Percentiles rank a stretch among this genome's conserved stretches.
phyloP scores from a whole-genome alignment of 2,888 invertebrate species.

The Cylindroiulus punctatus region DNA sequence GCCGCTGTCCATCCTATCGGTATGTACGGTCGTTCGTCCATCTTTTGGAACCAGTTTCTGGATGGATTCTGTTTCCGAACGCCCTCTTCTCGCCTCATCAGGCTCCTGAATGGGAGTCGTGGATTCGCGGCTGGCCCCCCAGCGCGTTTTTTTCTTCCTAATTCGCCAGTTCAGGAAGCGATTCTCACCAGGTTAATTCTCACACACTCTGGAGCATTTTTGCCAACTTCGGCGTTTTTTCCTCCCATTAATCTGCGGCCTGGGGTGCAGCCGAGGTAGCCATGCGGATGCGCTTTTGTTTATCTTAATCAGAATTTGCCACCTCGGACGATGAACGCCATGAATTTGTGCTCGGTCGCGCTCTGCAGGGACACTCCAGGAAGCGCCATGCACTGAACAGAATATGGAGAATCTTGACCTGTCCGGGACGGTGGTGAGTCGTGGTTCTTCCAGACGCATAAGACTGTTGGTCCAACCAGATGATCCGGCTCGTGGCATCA shows the following conservation, averaged over 20 bases:
- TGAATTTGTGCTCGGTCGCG: slow-evolving; percentile 14
- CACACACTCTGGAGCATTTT: not conserved
- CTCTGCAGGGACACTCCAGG: slow-evolving; percentile 27
- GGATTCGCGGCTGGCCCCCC: slow-evolving; percentile 23
- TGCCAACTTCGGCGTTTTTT: not conserved
- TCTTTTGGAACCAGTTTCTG: too few relatives aligned
- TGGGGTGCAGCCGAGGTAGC: slow-evolving; percentile 21
- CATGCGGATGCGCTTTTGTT: slow-evolving; percentile 32
- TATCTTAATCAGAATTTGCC: slow-evolving; percentile 23
- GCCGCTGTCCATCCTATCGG: too few relatives aligned
- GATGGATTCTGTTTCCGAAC: too few relatives aligned
- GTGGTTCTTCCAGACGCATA: not conserved
- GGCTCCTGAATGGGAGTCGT: slow-evolving; percentile 8
- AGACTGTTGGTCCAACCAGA: too few relatives aligned
- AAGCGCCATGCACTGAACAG: not conserved
- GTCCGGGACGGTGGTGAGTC: not conserved
- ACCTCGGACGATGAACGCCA: not conserved
- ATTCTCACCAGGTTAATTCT: slow-evolving; percentile 5
- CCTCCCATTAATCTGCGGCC: not conserved
- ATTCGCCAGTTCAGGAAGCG: not conserved
- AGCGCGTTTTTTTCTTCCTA: not conserved
- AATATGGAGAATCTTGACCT: not conserved
- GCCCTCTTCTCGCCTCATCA: not conserved
- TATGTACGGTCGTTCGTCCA: too few relatives aligned
- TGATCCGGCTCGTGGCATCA: too few relatives aligned